phyloP scores from a whole-genome alignment of 2,888 invertebrate genomes.

The Andrena praecox region DNA sequence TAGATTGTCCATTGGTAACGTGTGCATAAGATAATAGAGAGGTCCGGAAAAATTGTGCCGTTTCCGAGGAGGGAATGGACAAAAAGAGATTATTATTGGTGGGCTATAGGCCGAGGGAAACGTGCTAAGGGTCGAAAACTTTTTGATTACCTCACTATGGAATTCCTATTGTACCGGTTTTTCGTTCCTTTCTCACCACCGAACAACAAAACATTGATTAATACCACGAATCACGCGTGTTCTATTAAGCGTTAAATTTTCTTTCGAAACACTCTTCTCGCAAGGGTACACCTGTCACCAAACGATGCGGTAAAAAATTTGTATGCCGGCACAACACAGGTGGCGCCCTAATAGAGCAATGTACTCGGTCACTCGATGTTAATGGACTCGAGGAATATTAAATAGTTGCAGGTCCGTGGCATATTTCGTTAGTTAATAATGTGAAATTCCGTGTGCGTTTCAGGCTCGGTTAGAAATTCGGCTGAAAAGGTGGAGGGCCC shows the following conservation, averaged over 20 bases:
- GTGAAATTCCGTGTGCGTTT: conserved; percentile 26
- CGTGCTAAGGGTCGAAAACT: conserved; percentile 11
- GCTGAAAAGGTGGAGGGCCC: conserved; percentile 85
- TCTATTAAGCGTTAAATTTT: too few relatives aligned
- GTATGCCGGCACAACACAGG: too few relatives aligned
- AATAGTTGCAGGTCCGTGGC: not conserved
- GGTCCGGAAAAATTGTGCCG: conserved; percentile 62
- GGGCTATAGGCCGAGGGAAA: not conserved
- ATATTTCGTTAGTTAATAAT: not conserved
- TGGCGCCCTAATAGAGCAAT: too few relatives aligned
- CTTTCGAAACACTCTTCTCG: too few relatives aligned
- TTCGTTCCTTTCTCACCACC: too few relatives aligned
- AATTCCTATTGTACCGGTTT: not conserved
- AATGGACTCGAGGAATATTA: not conserved
- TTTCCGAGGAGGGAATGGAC: conserved; percentile 19
- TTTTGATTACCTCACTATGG: not conserved
- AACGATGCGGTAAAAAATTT: too few relatives aligned
- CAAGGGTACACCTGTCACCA: too few relatives aligned
- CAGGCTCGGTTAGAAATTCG: conserved; percentile 82
- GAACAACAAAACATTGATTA: too few relatives aligned
- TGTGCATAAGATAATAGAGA: conserved; percentile 68
- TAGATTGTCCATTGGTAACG: conserved; percentile 52
- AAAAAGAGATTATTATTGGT: conserved; percentile 13
- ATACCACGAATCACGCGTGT: too few relatives aligned
- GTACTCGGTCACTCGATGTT: too few relatives aligned